Base-by-base conservation (phyloP, 2,797 vertebrate species). In the Cossypha heuglini region DNA sequence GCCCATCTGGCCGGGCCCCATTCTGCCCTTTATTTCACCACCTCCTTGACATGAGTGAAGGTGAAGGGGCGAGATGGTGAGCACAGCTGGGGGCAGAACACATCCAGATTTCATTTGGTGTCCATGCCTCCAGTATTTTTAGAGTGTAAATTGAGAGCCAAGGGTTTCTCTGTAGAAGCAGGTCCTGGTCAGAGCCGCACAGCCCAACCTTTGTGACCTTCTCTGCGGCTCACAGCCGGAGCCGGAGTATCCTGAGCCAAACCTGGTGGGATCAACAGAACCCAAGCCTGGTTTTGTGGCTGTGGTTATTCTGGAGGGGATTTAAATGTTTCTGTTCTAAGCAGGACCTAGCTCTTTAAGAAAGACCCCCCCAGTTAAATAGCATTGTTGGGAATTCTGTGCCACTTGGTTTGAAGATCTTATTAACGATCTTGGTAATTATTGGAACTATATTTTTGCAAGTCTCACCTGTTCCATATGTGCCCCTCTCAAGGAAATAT, bases 161-260 rank as follows among this genome's bases (percentile, higher is more conserved):
- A 14, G 16, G 5, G 6, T 33, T 52, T 31, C 63, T 78, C 29
- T 67, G 52, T 33, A 45, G 62, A 75, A 75, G 43, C 3, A 7
- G 37, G 38, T 72, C 40, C 17, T 35, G 67, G 76, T 22, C 40
- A 59, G 67, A 88, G 69, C 33, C 58, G 37, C 45, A 22, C 21
- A 59, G 66, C 69, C 69, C 75, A 68, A 35, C 13, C 43, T 33
- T 33, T 33, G 48, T 68, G 69, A 59, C 90, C 38, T 40, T 76
- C n/a, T 43, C 37, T 20, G 15, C 1, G 0, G 55, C 71, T 66
- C 38, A 46, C 0, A 2, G 63, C 58, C 1, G 0, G 28, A 24
- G 10, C 28, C 4, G 2, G 43, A 5, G 1, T 10, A 15, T 19
- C 8, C 58, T 25, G 86, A 74, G 73, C 58, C 18, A 46, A 38